Evolutionary conservation across 1,140 invertebrate genomes (phyloP).

Genomic region (Gryllus bimaculatus): DNA sequence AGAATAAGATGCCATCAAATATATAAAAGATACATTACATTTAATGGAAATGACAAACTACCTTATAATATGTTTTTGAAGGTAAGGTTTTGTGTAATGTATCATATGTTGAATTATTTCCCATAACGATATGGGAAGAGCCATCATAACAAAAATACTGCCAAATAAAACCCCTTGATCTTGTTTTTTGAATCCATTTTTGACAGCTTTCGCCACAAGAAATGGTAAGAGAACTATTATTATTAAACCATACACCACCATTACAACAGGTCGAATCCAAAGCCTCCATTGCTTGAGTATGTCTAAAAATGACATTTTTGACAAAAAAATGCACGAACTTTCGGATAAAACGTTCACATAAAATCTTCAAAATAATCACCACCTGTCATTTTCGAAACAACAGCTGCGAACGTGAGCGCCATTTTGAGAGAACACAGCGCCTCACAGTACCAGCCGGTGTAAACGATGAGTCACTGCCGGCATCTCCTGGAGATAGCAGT

Average conservation of each 20-base stretch:
- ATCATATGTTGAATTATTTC: slow-evolving; percentile 90
- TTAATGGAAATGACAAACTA: slow-evolving; percentile 31
- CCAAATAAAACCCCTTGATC: slow-evolving; percentile 75
- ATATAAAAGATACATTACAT: not conserved
- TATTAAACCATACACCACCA: slow-evolving; percentile 66
- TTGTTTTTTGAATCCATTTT: slow-evolving; percentile 57
- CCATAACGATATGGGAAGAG: slow-evolving; percentile 86
- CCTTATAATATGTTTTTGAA: slow-evolving; percentile 92
- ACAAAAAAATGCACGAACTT: too few relatives aligned
- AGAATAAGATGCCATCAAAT: not conserved
- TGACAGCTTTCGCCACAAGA: slow-evolving; percentile 56
- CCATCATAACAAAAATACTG: slow-evolving; percentile 80
- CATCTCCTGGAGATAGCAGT: too few relatives aligned
- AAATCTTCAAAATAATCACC: too few relatives aligned
- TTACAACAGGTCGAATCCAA: slow-evolving; percentile 79
- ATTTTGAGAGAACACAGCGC: too few relatives aligned
- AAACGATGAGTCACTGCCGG: too few relatives aligned
- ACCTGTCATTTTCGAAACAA: too few relatives aligned
- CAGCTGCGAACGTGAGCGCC: too few relatives aligned
- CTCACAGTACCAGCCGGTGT: too few relatives aligned
- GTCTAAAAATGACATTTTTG: not conserved
- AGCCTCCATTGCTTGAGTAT: slow-evolving; percentile 54
- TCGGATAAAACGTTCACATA: too few relatives aligned
- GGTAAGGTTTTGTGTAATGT: slow-evolving; percentile 82
- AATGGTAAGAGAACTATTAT: slow-evolving; percentile 76